Evolutionary conservation across 2,797 vertebrate genomes (phyloP).

Genomic region (Molothrus ater): DNA sequence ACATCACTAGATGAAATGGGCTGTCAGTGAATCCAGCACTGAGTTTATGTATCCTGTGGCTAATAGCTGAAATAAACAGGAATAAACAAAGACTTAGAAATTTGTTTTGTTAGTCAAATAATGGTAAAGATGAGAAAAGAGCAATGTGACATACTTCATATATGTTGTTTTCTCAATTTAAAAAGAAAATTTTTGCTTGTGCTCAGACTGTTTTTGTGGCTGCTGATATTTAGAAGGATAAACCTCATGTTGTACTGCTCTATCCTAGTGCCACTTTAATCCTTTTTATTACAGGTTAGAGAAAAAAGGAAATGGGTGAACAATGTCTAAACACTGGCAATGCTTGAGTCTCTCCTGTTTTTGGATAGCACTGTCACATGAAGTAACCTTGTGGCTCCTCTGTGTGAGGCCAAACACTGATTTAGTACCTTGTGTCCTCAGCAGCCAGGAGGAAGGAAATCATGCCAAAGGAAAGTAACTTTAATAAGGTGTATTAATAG

Average conservation of each 20-base stretch:
- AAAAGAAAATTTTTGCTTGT: background rate
- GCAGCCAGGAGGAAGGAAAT: background rate
- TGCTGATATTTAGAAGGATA: background rate
- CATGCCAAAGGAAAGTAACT: background rate
- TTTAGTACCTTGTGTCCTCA: background rate
- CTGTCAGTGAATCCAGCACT: background rate
- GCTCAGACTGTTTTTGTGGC: background rate
- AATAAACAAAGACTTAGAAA: background rate
- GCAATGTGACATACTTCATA: background rate
- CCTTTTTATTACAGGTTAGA: background rate
- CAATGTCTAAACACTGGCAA: accelerated
- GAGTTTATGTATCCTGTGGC: background rate
- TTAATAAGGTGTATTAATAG: background rate
- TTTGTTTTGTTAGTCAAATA: background rate
- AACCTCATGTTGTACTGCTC: background rate
- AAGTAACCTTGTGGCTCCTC: background rate
- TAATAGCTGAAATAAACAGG: background rate
- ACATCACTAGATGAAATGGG: background rate
- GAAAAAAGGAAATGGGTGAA: background rate
- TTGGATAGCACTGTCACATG: background rate
- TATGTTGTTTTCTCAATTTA: background rate
- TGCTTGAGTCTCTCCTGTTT: background rate
- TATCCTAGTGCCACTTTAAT: background rate
- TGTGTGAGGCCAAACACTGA: background rate
- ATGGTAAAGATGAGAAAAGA: background rate